Percentiles rank a stretch among this genome's conserved stretches.
Evolutionary conservation across 2,113 vertebrate species (phyloP).

Genomic region (Erpornis zantholeuca): DNA sequence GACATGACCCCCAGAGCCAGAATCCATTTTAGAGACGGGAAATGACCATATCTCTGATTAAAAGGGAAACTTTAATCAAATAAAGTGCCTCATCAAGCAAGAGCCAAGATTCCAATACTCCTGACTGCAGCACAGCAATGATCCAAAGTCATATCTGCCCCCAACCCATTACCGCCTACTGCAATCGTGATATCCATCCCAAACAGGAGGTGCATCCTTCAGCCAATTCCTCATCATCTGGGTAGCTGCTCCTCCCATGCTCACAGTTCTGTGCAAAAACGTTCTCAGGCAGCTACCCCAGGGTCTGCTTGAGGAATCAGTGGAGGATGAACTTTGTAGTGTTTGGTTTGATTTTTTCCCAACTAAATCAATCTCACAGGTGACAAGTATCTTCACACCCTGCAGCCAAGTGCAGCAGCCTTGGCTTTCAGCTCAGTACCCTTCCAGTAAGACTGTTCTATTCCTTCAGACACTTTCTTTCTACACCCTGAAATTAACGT

Average conservation of each 20-base stretch:
- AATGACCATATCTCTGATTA: slow-evolving; percentile 76
- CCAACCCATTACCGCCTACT: slow-evolving; percentile 29
- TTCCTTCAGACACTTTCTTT: not conserved
- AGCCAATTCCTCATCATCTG: not conserved
- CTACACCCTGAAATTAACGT: not conserved
- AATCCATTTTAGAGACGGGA: slow-evolving; percentile 73
- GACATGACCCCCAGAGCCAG: slow-evolving; percentile 59
- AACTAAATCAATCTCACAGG: not conserved
- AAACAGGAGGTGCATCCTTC: not conserved
- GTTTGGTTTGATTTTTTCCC: not conserved
- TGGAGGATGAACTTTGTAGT: not conserved
- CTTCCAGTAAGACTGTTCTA: not conserved
- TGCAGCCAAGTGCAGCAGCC: not conserved
- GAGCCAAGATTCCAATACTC: slow-evolving; percentile 74
- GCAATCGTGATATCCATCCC: slow-evolving; percentile 54
- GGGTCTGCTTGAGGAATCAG: not conserved
- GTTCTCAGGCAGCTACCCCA: not conserved
- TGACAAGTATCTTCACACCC: not conserved
- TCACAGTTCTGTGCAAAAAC: not conserved
- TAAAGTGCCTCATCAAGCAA: slow-evolving; percentile 70
- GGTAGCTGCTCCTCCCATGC: not conserved
- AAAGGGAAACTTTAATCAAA: slow-evolving; percentile 75
- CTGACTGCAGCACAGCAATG: slow-evolving; percentile 50
- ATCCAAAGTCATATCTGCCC: slow-evolving; percentile 47
- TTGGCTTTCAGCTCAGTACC: not conserved